These are phyloP conservation scores for Planococcus citri DNA, from an alignment of 1,140 invertebrate species.

Conservation along the genomic window DNA sequence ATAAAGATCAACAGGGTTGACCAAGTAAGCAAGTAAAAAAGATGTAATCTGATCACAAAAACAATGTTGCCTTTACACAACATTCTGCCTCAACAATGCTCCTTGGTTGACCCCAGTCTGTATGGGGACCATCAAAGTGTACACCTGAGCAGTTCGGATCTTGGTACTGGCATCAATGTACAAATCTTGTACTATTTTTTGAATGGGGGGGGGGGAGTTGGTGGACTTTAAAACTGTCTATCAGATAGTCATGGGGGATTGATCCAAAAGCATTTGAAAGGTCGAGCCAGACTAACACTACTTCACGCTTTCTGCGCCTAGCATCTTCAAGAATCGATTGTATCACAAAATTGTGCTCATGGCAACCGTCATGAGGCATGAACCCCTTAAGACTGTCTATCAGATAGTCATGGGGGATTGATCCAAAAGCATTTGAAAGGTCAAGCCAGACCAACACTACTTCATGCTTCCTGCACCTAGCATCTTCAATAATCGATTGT, in stretches of 20 bases:
- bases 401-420: neutral
- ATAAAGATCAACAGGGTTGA: too few species aligned
- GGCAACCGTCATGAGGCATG: slow-evolving; percentile 14
- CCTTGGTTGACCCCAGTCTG: neutral
- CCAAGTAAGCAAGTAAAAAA: too few species aligned
- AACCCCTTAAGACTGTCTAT: slow-evolving; percentile 25
- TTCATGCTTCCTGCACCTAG: neutral
- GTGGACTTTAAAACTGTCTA: neutral
- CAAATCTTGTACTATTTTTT: neutral
- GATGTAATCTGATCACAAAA: too few species aligned
- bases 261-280: neutral
- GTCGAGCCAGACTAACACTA: neutral
- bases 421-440: neutral
- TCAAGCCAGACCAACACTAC: neutral
- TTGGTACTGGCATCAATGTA: neutral
- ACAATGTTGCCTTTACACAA: too few species aligned
- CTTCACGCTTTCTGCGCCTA: neutral
- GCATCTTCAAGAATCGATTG: neutral
- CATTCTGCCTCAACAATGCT: too few species aligned
- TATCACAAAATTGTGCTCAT: neutral
- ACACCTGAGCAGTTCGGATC: neutral
- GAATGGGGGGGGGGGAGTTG: neutral
- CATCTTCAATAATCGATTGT: neutral
- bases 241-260: neutral
- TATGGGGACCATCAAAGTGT: neutral